A percentile compares a stretch with the other conserved stretches of the same genome.
These are phyloP conservation scores for Rhimphoctona megacephalus DNA, from an alignment of 2,888 invertebrate genomes.

Conservation along the genomic window DNA sequence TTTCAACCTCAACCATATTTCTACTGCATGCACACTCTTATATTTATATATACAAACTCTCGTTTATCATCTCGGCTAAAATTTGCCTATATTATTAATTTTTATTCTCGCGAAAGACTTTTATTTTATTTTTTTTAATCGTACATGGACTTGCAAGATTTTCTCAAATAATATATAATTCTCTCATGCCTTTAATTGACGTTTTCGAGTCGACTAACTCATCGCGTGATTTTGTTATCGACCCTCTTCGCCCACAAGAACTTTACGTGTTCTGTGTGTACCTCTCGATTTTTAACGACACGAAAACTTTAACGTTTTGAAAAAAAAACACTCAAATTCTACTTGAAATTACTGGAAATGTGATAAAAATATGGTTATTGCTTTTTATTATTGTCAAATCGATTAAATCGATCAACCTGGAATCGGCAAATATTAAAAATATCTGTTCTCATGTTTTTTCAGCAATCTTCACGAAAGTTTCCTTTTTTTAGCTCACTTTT, in stretches of 20 bases:
- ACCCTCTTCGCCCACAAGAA: neutral
- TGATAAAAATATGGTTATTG: neutral
- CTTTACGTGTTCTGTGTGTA: neutral
- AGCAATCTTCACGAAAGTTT: neutral
- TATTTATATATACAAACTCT: neutral
- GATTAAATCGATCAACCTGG: neutral
- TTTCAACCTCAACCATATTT: constrained; percentile 20
- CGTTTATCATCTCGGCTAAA: constrained; percentile 34
- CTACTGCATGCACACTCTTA: neutral
- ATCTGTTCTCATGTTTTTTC: neutral
- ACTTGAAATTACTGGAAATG: neutral
- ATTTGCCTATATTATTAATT: constrained; percentile 30
- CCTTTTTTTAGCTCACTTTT: neutral
- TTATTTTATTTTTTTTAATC: constrained; percentile 3
- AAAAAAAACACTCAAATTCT: neutral
- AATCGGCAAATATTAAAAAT: neutral
- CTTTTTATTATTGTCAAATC: neutral
- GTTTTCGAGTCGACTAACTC: constrained; percentile 25
- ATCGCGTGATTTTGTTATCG: constrained; percentile 65
- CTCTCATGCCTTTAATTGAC: constrained; percentile 62
- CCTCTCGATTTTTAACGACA: constrained; percentile 40
- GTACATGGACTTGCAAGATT: constrained; percentile 9
- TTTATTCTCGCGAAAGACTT: constrained; percentile 47
- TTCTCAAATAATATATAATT: constrained; percentile 49
- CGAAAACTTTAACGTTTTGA: neutral